phyloP scores from a whole-genome alignment of 1,140 invertebrate species.

The Zelostemma sp. region DNA sequence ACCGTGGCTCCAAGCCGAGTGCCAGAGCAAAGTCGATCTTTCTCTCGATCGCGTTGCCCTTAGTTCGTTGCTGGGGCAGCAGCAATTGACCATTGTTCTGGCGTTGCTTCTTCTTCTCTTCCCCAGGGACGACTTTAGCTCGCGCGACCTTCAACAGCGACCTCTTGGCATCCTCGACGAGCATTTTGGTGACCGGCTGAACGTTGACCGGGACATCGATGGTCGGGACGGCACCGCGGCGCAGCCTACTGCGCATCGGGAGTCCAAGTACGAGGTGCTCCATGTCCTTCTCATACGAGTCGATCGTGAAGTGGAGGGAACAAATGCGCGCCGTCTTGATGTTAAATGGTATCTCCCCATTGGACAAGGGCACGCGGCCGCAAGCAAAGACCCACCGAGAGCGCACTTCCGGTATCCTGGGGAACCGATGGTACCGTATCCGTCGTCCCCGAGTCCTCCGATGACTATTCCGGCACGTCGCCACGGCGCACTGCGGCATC shows the following conservation, averaged over 20 bases:
- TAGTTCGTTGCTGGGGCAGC: slow-evolving; percentile 18
- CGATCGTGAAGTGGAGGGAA: slow-evolving; percentile 71
- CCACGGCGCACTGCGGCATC: slow-evolving; percentile 75
- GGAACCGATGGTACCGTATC: slow-evolving; percentile 74
- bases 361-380: slow-evolving; percentile 66
- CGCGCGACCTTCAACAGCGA: slow-evolving; percentile 63
- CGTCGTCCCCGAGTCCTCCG: slow-evolving; percentile 72
- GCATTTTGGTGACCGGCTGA: slow-evolving; percentile 64
- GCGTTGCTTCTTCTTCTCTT: slow-evolving; percentile 15
- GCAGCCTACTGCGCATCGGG: slow-evolving; percentile 70
- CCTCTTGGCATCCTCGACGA: slow-evolving; percentile 66
- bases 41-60: slow-evolving; percentile 25
- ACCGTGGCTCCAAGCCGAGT: slow-evolving; percentile 65
- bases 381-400: slow-evolving; percentile 71
- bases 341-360: slow-evolving; percentile 69
- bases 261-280: slow-evolving; percentile 73
- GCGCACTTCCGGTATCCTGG: slow-evolving; percentile 70
- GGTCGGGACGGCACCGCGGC: slow-evolving; percentile 71
- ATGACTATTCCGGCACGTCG: slow-evolving; percentile 73
- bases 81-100: slow-evolving; percentile 11
- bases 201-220: slow-evolving; percentile 71
- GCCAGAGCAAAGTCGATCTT: slow-evolving; percentile 51
- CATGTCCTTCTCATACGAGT: slow-evolving; percentile 73
- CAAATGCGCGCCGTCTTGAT: slow-evolving; percentile 73
- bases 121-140: slow-evolving; percentile 49